Base-by-base conservation (phyloP, 2,797 vertebrate genomes). In the Gobionotothen gibberifrons region DNA sequence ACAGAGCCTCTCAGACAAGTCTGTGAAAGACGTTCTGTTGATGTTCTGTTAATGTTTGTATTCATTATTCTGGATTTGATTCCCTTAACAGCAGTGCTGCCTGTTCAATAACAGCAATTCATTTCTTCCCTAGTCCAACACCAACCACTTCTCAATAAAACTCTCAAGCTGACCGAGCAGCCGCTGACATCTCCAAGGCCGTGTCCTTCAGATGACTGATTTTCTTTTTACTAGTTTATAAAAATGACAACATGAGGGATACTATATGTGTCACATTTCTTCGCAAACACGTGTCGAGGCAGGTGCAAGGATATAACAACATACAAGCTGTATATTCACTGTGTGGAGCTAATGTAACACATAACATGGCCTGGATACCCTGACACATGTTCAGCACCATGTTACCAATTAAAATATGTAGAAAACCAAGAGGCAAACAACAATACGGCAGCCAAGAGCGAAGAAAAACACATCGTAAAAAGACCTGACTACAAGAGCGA, bases 331-430 rank as follows among this genome's bases (percentile, higher is more conserved):
- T 64, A 65, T 75, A 84, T 76, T 61, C 65, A 74, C 53, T 6
- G 72, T 49, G 12, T 64, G 74, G 57, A 62, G 77, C 79, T 87
- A 76, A 75, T 73, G 76, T 79, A 87, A 85, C 86, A 83, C 71
- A 74, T 67, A 86, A 86, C 86, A 69, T 70, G 79, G 78, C 80
- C 82, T 76, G 85, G 66, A 85, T 87, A 81, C 55, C 72, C 74
- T 29, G 60, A 78, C 77, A 76, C 47, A 48, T 78, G 82, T 76
- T 84, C 78, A 78, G 70, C 72, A 61, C 52, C 49, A 53, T 62
- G 60, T 74, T 84, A 73, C 65, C 65, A 66, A 72, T 74, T 79
- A 59, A 75, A 78, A 87, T 36, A 36, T 36, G 8, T 36, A 21
- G 12, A 69, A 57, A 59, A 72, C 39, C 44, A 39, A 36, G 29